phyloP scores from a whole-genome alignment of 1,140 invertebrate species.

The Drosophila biarmipes region DNA sequence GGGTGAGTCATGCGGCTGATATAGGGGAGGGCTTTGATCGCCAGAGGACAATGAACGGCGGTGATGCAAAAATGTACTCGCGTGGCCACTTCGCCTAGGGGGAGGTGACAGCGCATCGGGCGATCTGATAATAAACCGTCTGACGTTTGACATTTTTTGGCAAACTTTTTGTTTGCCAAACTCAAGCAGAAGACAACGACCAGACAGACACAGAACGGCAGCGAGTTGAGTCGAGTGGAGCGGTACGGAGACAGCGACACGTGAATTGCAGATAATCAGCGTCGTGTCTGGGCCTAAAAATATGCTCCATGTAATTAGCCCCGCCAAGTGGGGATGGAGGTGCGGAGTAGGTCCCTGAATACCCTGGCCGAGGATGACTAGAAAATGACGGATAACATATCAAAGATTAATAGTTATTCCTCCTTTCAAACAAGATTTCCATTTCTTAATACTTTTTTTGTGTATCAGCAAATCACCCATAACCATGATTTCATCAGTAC shows the following conservation, averaged over 20 bases:
- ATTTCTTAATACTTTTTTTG: no score
- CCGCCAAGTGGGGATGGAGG: slow-evolving; percentile 49
- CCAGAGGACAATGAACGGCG: slow-evolving; percentile 41
- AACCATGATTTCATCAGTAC: no score
- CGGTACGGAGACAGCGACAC: slow-evolving; percentile 51
- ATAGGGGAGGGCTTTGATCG: slow-evolving; percentile 30
- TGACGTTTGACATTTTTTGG: slow-evolving; percentile 65
- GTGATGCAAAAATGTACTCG: slow-evolving; percentile 22
- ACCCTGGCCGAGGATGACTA: background rate
- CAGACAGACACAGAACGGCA: slow-evolving; percentile 19
- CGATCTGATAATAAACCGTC: slow-evolving; percentile 63
- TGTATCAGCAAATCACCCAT: no score
- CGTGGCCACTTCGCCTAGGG: slow-evolving; percentile 27
- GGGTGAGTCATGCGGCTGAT: slow-evolving; percentile 31
- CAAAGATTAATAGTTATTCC: no score
- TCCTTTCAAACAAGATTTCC: no score
- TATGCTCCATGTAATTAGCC: slow-evolving; percentile 82
- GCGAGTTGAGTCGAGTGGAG: background rate
- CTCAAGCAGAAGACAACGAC: slow-evolving; percentile 21
- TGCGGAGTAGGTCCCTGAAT: background rate
- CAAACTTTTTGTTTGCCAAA: slow-evolving; percentile 61
- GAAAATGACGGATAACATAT: background rate
- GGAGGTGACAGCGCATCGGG: slow-evolving; percentile 37
- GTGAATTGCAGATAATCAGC: slow-evolving; percentile 78
- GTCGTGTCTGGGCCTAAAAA: slow-evolving; percentile 77